Conservation (phyloP, 2,888 invertebrate species). For the Mythimna albipuncta region DNA sequence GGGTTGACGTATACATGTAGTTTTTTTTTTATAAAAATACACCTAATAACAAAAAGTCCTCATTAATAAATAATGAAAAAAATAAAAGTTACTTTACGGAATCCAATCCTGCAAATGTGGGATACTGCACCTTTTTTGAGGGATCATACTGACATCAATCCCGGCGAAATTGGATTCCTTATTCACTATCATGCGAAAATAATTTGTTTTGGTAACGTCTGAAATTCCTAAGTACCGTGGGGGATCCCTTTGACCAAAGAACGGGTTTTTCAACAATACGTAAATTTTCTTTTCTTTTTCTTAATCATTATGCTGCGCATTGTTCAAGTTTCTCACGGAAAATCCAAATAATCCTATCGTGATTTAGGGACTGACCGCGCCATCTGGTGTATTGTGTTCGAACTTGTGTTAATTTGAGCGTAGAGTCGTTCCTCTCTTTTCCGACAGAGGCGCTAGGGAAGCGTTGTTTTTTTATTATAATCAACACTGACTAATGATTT, state of each 20-base stretch:
- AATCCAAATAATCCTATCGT: slow-evolving; percentile 2
- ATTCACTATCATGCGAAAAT: not conserved
- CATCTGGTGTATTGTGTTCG: slow-evolving; percentile 43
- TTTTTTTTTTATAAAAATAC: no score
- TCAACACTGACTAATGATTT: not conserved
- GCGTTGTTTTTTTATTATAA: not conserved
- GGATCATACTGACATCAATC: no score
- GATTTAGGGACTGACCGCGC: slow-evolving; percentile 27
- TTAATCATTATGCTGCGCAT: not conserved
- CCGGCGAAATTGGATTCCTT: no score
- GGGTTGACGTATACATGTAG: no score
- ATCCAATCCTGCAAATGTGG: no score
- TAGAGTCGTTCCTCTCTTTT: slow-evolving; percentile 7
- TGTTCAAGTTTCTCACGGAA: slow-evolving; percentile 34
- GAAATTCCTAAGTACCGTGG: not conserved
- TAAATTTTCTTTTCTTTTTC: not conserved
- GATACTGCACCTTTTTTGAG: no score
- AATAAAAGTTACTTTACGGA: no score
- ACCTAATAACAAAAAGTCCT: no score
- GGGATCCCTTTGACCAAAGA: slow-evolving; percentile 6
- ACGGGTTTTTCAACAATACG: slow-evolving; percentile 6
- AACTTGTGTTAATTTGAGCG: slow-evolving; percentile 24
- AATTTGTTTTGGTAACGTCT: not conserved
- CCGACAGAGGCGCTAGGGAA: slow-evolving; percentile 51
- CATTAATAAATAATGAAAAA: no score